Base-by-base conservation (phyloP, 1,140 invertebrate genomes). In the Gonatopus flavifemur region DNA sequence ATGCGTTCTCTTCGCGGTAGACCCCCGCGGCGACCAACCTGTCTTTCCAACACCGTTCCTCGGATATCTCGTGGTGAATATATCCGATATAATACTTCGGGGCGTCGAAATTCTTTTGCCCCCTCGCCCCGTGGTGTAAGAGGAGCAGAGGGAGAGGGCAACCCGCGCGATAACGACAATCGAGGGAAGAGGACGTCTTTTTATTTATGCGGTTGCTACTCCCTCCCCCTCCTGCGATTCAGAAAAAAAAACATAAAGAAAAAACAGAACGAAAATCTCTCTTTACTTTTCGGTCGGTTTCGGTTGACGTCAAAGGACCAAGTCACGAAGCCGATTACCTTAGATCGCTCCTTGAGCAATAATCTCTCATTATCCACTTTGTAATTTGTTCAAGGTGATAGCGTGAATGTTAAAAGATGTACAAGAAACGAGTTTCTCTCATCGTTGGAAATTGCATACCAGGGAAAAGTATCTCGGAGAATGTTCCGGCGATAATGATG, bases 401-500 rank as follows among this genome's bases (percentile, higher is more conserved):
- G 25, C 25, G 12, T 28, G 25, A 6, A 28, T 12, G 6, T 28
- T 7, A 28, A 28, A 28, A 7, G 25, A 7, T 28, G 25, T 28
- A 6, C 25, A 12, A 7, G 6, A 12, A 12, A 28, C 25, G 25
- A n/a, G n/a, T n/a, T n/a, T n/a, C n/a, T n/a, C n/a, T n/a, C n/a
- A n/a, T n/a, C n/a, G n/a, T n/a, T n/a, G n/a, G n/a, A n/a, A n/a
- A n/a, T n/a, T n/a, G n/a, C n/a, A n/a, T n/a, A n/a, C n/a, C n/a
- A n/a, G n/a, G n/a, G n/a, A n/a, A n/a, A n/a, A n/a, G n/a, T n/a
- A n/a, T n/a, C n/a, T n/a, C n/a, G n/a, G n/a, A n/a, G n/a, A n/a
- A n/a, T n/a, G n/a, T n/a, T 32, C 62, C 59, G 59, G 72, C 64
- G 73, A 76, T 78, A 78, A 77, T 75, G 73, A 78, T 73, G 70